These are phyloP conservation scores for Sphenopsis melanotis DNA, from an alignment of 2,797 vertebrate species.

Conservation along the genomic window DNA sequence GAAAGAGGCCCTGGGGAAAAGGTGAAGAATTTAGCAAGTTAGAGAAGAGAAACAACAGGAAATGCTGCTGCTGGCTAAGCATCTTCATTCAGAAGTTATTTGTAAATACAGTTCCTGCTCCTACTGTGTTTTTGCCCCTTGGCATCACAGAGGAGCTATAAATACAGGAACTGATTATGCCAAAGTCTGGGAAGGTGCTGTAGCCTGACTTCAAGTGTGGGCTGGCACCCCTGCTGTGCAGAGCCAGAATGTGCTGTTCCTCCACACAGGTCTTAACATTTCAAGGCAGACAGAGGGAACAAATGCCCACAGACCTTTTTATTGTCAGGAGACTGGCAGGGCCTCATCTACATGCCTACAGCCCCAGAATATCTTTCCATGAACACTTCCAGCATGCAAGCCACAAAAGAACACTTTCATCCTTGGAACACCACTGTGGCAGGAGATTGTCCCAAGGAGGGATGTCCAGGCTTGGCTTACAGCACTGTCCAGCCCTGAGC, in stretches of 20 bases:
- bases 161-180: not conserved
- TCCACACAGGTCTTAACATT: not conserved
- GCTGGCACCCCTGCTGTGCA: not conserved
- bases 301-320: slow-evolving; percentile 14
- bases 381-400: not conserved
- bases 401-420: not conserved
- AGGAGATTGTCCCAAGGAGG: not conserved
- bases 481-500: not conserved
- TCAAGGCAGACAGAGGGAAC: not conserved
- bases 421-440: not conserved
- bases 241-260: slow-evolving; percentile 19
- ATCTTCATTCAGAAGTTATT: not conserved
- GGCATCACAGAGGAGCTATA: not conserved
- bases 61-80: not conserved
- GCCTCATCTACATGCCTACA: not conserved
- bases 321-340: not conserved
- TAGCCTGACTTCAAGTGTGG: not conserved
- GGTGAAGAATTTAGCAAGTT: not conserved
- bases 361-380: not conserved
- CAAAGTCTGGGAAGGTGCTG: slow-evolving; percentile 18
- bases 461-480: not conserved
- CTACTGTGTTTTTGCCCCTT: not conserved
- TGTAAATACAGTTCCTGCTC: slow-evolving; percentile 4
- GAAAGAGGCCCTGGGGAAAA: not conserved
- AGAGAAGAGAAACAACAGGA: not conserved